Conservation (phyloP, 2,797 vertebrate species). For the Bucorvus abyssinicus region DNA sequence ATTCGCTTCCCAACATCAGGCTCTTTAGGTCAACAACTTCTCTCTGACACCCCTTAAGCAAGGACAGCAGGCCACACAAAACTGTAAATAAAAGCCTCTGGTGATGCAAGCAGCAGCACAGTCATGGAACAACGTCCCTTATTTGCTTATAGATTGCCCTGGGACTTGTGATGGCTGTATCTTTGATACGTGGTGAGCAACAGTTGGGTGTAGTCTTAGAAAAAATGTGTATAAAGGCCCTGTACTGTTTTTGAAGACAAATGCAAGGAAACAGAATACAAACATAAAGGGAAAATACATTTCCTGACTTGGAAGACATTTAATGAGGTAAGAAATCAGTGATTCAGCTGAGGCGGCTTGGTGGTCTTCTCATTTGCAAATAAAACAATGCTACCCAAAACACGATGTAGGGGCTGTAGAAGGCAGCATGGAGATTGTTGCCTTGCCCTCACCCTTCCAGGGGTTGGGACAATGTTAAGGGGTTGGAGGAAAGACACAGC, state of each 20-base stretch:
- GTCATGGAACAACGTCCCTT: neutral
- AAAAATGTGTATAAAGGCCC: neutral
- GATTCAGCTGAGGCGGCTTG: neutral
- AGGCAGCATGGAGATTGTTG: neutral
- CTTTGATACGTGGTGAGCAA: neutral
- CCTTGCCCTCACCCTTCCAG: neutral
- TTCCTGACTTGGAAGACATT: neutral
- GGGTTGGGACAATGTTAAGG: neutral
- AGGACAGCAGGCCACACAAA: neutral
- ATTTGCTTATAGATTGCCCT: neutral
- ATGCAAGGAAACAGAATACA: neutral
- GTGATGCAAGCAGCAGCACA: neutral
- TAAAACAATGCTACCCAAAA: neutral
- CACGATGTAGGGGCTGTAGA: neutral
- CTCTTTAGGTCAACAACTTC: neutral
- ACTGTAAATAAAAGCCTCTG: neutral
- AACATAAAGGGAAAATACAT: neutral
- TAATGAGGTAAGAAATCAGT: neutral
- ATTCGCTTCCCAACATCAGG: neutral
- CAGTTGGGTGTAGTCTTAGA: neutral
- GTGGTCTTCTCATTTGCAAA: neutral
- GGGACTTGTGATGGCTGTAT: rapidly evolving
- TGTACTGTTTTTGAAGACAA: neutral
- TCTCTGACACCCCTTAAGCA: neutral
- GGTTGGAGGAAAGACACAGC: neutral